Conservation (phyloP, 1,140 invertebrate genomes). For the honey bee (Apis mellifera) region Amel_HAv3.1 CM009937.2:9128001-9128500, state of each 20-base stretch:
- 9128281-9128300: background rate
- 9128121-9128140: slow-evolving; percentile 3
- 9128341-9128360: too few relatives aligned
- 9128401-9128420: background rate
- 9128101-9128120: slow-evolving; percentile 12
- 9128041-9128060: slow-evolving; percentile 6
- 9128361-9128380: too few relatives aligned
- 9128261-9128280: background rate
- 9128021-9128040: slow-evolving; percentile 16
- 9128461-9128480: too few relatives aligned
- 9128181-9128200: background rate
- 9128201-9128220: background rate
- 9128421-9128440: background rate
- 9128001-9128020: slow-evolving; percentile 44
- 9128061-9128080: slow-evolving; percentile 29
- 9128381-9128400: too few relatives aligned
- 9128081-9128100: background rate
- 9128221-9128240: background rate
- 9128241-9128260: background rate
- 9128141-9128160: too few relatives aligned
- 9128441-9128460: background rate
- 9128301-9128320: background rate
- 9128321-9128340: background rate
- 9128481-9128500: too few relatives aligned
- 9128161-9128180: background rate